These are phyloP conservation scores for Carcina quercana DNA, from an alignment of 2,888 invertebrate genomes.

Conservation along the genomic window DNA sequence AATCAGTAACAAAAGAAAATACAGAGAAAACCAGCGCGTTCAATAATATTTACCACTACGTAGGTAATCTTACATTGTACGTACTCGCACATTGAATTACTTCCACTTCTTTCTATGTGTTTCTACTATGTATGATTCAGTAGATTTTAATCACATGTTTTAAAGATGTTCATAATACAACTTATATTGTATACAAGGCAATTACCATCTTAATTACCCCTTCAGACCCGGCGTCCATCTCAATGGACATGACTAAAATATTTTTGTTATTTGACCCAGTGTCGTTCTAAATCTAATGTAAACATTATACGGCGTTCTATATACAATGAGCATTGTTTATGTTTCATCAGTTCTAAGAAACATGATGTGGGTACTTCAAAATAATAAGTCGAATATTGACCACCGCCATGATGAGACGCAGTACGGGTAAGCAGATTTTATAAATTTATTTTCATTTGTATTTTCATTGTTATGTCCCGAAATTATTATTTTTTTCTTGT, in stretches of 20 bases:
- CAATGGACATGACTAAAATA: constrained; percentile 1
- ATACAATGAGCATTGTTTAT: not conserved
- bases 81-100: too few species aligned
- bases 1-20: too few species aligned
- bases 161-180: too few species aligned
- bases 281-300: not conserved
- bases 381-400: constrained; percentile 2
- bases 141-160: too few species aligned
- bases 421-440: not conserved
- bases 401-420: not conserved
- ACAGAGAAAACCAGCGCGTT: too few species aligned
- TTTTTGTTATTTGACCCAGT: not conserved
- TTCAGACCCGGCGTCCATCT: constrained; percentile 3
- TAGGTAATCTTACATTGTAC: too few species aligned
- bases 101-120: too few species aligned
- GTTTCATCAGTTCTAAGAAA: not conserved
- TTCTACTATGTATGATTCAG: too few species aligned
- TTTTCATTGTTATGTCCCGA: not conserved
- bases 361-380: constrained; percentile 1
- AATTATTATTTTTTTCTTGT: not conserved
- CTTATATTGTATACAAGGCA: too few species aligned
- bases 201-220: too few species aligned
- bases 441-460: constrained; percentile 1
- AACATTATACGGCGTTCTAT: not conserved
- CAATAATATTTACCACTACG: too few species aligned